These are phyloP conservation scores for Oreonectes daqikongensis DNA, from an alignment of 2,797 vertebrate species.

Conservation along the genomic window DNA sequence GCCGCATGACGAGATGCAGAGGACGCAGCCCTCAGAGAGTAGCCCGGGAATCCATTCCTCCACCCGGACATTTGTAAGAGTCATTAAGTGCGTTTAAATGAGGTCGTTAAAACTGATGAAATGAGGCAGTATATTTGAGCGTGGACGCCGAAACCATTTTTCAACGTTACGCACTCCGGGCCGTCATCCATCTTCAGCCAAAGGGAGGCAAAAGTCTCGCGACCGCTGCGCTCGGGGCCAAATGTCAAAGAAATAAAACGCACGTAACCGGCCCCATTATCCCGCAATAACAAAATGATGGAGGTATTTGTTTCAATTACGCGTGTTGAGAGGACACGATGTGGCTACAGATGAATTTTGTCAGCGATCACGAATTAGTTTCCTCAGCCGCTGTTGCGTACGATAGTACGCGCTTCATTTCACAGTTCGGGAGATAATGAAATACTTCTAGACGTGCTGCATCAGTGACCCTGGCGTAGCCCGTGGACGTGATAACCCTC, in stretches of 20 bases:
- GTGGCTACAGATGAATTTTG: conserved; percentile 9
- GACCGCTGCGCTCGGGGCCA: conserved; percentile 39
- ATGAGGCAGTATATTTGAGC: conserved; percentile 75
- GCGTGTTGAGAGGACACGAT: conserved; percentile 5
- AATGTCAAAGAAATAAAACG: conserved; percentile 58
- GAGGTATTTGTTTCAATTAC: conserved; percentile 54
- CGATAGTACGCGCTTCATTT: conserved; percentile 18
- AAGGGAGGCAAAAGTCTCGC: conserved; percentile 36
- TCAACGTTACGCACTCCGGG: conserved; percentile 63
- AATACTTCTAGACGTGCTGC: conserved; percentile 30
- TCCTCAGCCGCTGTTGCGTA: background rate
- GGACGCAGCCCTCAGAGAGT: conserved; percentile 67
- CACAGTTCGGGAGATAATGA: conserved; percentile 29
- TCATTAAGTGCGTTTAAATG: conserved; percentile 79
- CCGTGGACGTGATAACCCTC: conserved; percentile 30
- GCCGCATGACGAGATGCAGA: conserved; percentile 61
- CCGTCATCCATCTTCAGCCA: conserved; percentile 60
- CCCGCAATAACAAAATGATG: conserved; percentile 45
- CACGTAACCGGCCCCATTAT: conserved; percentile 54
- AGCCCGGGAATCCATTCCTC: conserved; percentile 69
- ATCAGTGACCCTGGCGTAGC: conserved; percentile 25
- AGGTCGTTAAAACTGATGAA: conserved; percentile 77
- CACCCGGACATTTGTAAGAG: conserved; percentile 74
- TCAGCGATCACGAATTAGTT: background rate
- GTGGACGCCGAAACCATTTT: conserved; percentile 59